Conservation (phyloP, 2,113 vertebrate species). For the Ascaphus truei region DNA sequence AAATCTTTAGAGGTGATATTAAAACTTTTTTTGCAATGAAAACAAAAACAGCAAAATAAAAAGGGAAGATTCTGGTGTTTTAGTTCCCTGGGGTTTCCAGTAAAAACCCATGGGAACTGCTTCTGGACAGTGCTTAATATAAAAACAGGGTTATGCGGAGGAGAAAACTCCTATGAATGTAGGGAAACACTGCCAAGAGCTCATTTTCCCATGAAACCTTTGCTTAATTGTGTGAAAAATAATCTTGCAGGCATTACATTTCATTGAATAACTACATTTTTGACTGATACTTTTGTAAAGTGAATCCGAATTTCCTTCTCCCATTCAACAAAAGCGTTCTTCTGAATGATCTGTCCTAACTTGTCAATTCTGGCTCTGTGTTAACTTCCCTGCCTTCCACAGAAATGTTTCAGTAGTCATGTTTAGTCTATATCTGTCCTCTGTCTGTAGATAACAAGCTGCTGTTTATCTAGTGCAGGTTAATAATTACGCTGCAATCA, state of each 20-base stretch:
- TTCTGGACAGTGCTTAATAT: not conserved
- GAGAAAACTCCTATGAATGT: not conserved
- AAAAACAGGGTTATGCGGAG: not conserved
- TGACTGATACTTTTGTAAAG: slow-evolving; percentile 23
- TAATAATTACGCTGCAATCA: not conserved
- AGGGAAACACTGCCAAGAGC: not conserved
- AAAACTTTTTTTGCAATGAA: not conserved
- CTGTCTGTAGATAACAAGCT: slow-evolving; percentile 45
- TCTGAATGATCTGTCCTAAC: slow-evolving; percentile 16
- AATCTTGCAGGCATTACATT: not conserved
- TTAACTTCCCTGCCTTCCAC: not conserved
- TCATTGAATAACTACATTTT: slow-evolving; percentile 4
- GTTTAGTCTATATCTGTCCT: slow-evolving; percentile 40
- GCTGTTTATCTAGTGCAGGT: slow-evolving; percentile 22
- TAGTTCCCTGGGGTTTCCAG: not conserved
- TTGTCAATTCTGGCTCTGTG: slow-evolving; percentile 1
- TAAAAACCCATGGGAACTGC: not conserved
- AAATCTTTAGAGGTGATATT: not conserved
- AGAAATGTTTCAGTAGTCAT: slow-evolving; percentile 13
- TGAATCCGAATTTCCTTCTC: slow-evolving; percentile 4
- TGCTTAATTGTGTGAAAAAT: slow-evolving; percentile 19
- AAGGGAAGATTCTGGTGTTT: no score
- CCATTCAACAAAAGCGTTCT: slow-evolving; percentile 6
- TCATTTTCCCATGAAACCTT: slow-evolving; percentile 25
- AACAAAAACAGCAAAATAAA: not conserved